A percentile compares a stretch with the other conserved stretches of the same genome.
Evolutionary conservation across 2,797 vertebrate species (phyloP).

Genomic region (Eremophila alpestris): DNA sequence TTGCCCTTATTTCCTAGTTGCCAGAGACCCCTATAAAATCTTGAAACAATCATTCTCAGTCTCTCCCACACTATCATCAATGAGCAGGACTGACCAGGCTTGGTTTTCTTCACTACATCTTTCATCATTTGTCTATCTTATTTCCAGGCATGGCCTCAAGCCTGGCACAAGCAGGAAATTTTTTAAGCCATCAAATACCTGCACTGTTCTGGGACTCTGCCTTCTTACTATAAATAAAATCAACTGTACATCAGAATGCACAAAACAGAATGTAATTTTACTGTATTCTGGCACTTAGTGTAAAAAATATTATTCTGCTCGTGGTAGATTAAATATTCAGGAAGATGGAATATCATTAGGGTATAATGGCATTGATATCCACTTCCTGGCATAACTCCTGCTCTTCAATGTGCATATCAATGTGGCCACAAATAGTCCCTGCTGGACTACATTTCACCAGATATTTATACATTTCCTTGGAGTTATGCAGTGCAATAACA

Average conservation of each 20-base stretch:
- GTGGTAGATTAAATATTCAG: neutral
- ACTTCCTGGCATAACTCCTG: neutral
- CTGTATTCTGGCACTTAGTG: neutral
- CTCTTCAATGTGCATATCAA: neutral
- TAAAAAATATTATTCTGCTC: neutral
- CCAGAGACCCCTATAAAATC: neutral
- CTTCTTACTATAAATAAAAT: neutral
- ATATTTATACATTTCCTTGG: neutral
- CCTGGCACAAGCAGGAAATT: neutral
- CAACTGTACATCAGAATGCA: neutral
- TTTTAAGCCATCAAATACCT: neutral
- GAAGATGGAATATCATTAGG: neutral
- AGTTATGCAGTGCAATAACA: fast-evolving
- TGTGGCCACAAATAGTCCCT: neutral
- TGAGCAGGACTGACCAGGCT: neutral
- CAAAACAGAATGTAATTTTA: neutral
- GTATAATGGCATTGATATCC: neutral
- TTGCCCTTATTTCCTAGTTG: neutral
- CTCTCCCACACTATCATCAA: too few relatives aligned
- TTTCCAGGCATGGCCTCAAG: neutral
- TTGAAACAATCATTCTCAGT: neutral
- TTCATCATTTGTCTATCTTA: neutral
- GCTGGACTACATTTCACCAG: neutral
- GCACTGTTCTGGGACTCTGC: neutral
- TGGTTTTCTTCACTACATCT: neutral